phyloP scores from a whole-genome alignment of 2,797 vertebrate species.

The Bradypodion pumilum region DNA sequence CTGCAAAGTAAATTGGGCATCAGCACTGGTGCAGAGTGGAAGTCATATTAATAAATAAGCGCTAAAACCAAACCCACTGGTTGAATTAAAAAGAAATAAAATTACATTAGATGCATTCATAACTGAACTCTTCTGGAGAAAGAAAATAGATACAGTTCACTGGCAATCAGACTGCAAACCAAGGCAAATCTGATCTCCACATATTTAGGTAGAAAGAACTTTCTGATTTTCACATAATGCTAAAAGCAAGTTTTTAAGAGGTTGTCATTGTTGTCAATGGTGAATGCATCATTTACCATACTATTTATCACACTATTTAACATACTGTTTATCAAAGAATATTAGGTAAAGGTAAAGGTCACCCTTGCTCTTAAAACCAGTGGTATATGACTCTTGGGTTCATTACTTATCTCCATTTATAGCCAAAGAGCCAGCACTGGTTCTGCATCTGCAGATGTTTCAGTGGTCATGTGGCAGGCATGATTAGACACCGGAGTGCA shows the following conservation, averaged over 20 bases:
- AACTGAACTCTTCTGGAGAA: not conserved
- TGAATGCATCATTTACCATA: slow-evolving; percentile 25
- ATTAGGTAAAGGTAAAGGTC: too few relatives aligned
- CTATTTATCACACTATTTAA: too few relatives aligned
- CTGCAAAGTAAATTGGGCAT: not conserved
- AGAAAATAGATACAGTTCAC: not conserved
- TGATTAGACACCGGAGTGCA: too few relatives aligned
- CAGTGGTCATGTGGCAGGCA: too few relatives aligned
- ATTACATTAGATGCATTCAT: not conserved
- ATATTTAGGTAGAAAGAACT: not conserved
- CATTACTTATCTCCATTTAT: too few relatives aligned
- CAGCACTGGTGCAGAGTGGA: not conserved
- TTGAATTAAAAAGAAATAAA: not conserved
- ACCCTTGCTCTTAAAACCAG: too few relatives aligned
- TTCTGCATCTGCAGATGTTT: too few relatives aligned
- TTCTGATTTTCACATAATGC: not conserved
- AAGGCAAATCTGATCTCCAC: not conserved
- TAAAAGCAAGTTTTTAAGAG: slow-evolving; percentile 1
- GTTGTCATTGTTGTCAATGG: not conserved
- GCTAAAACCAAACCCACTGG: not conserved
- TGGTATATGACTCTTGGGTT: too few relatives aligned
- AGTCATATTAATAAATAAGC: not conserved
- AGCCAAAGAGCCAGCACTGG: too few relatives aligned
- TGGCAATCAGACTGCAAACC: not conserved
- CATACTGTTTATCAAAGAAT: too few relatives aligned